These are phyloP conservation scores for Stegastes partitus DNA, from an alignment of 2,113 vertebrate species.

Conservation along the genomic window DNA sequence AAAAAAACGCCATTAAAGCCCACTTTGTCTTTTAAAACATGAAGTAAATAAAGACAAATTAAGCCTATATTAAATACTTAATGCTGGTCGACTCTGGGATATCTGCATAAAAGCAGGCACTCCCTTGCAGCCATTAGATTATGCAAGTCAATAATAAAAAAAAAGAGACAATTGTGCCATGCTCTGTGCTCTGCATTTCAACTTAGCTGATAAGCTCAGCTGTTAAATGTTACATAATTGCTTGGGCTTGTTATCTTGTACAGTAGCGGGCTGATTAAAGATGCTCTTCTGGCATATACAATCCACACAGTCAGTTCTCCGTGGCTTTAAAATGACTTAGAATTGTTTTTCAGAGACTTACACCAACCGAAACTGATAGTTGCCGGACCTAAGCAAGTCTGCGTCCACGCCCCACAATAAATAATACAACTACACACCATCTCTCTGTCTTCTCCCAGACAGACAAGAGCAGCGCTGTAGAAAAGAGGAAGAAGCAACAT, in stretches of 20 bases:
- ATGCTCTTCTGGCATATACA: slow-evolving; percentile 33
- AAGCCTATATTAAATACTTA: slow-evolving; percentile 24
- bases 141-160: slow-evolving; percentile 40
- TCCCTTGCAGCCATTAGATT: slow-evolving; percentile 35
- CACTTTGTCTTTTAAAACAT: slow-evolving; percentile 36
- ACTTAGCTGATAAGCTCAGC: slow-evolving; percentile 45
- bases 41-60: slow-evolving; percentile 49
- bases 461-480: slow-evolving; percentile 54
- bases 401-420: neutral
- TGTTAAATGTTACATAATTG: slow-evolving; percentile 61
- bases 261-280: slow-evolving; percentile 59
- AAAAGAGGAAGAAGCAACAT: slow-evolving; percentile 70
- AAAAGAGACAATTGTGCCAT: slow-evolving; percentile 15
- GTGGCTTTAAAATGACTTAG: too few species aligned
- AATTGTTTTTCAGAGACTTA: neutral
- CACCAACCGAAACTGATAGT: neutral
- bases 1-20: slow-evolving; percentile 39
- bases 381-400: neutral
- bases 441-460: slow-evolving; percentile 17
- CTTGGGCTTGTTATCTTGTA: slow-evolving; percentile 45
- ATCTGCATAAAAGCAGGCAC: slow-evolving; percentile 4
- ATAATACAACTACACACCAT: neutral
- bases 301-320: slow-evolving; percentile 4
- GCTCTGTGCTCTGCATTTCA: slow-evolving; percentile 26
- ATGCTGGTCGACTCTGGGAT: neutral